Conservation (phyloP, 2,113 vertebrate genomes). For the Macquaria ambigua region DNA sequence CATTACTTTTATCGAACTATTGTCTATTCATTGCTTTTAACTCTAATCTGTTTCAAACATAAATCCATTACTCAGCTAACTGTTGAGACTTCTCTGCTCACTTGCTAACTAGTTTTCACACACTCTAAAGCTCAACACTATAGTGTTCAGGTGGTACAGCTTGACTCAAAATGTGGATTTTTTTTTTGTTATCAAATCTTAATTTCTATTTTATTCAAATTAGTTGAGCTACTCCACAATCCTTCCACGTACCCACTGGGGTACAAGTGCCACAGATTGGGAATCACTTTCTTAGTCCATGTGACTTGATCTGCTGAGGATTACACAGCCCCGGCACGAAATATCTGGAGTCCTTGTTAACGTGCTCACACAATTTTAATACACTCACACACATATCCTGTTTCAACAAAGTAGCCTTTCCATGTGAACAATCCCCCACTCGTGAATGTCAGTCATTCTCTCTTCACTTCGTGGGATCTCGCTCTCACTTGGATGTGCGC, state of each 20-base stretch:
- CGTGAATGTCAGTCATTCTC: slow-evolving; percentile 40
- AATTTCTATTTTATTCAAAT: background rate
- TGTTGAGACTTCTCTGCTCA: too few species aligned
- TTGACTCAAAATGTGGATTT: background rate
- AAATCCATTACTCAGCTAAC: too few species aligned
- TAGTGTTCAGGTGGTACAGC: background rate
- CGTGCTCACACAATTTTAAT: background rate
- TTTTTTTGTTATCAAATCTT: background rate
- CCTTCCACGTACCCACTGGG: too few species aligned
- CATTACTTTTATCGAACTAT: background rate
- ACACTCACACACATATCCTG: background rate
- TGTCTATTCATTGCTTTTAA: background rate
- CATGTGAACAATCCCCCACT: slow-evolving; percentile 21
- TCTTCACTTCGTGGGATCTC: background rate
- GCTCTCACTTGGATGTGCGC: slow-evolving; percentile 3
- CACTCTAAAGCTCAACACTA: background rate
- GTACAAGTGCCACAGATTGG: background rate
- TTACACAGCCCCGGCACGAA: background rate
- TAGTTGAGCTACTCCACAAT: background rate
- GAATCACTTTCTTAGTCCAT: background rate
- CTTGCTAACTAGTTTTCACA: background rate
- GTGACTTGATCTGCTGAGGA: slow-evolving; percentile 12
- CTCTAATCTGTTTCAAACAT: background rate
- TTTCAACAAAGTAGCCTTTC: background rate
- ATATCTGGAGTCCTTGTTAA: background rate